Percentiles rank a stretch among this genome's conserved stretches.
Evolutionary conservation across 2,113 vertebrate species (phyloP).

Genomic region (Gymnarchus niloticus): DNA sequence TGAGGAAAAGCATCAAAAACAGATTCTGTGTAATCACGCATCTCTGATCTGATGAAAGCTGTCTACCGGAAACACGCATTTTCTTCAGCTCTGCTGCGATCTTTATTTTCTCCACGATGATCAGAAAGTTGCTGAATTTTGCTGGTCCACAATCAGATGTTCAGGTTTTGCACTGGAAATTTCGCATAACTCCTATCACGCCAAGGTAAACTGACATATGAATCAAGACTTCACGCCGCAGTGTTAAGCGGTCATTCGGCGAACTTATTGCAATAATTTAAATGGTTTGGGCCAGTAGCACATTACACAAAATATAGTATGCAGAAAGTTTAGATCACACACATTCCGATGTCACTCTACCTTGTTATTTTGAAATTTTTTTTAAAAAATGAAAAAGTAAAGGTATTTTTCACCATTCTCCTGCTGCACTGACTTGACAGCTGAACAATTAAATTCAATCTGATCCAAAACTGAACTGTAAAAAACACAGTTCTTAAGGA

Average conservation of each 20-base stretch:
- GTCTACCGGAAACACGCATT: constrained; percentile 34
- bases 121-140: neutral
- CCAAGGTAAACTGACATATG: neutral
- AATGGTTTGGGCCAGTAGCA: neutral
- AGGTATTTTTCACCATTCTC: neutral
- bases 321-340: neutral
- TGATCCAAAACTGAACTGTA: neutral
- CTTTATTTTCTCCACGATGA: neutral
- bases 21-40: constrained; percentile 24
- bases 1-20: constrained; percentile 45
- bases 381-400: neutral
- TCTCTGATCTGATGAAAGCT: constrained; percentile 24
- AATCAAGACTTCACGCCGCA: neutral
- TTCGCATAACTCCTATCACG: neutral
- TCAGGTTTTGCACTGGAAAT: neutral
- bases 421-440: neutral
- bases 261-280: too few relatives aligned
- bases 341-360: neutral
- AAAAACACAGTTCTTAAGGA: neutral
- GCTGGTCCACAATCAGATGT: neutral
- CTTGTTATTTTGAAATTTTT: neutral
- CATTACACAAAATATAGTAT: neutral
- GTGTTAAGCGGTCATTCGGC: too few relatives aligned
- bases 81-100: constrained; percentile 18
- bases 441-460: neutral